Evolutionary conservation across 2,888 invertebrate species (phyloP), one percentile per base, ranked within the genome.

Genomic region (Euplexia lucipara): DNA sequence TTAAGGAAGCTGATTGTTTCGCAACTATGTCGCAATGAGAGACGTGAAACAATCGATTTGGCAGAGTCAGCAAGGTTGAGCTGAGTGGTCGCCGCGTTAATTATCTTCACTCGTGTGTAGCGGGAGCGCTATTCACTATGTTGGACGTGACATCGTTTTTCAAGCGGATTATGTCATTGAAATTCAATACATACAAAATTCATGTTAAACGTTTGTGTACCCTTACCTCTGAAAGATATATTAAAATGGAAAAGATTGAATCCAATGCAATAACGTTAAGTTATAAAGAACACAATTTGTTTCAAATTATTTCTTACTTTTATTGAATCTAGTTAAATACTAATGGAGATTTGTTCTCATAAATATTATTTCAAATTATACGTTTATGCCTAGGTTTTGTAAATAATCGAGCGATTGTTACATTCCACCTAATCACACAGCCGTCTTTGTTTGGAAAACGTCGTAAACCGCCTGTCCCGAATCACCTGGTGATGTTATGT

Each of bases 401-500:
- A 62, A 68, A 74, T 48, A 64, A 39, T 34, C 41, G 39, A 54
- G 14, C 47, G 53, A 65, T 70, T 65, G 60, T 63, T 57, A 32
- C 52, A 59, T 62, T 49, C 48, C 49, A 41, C 62, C 65, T 58
- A 70, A 68, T 76, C 56, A 66, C 48, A 56, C 47, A 51, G 52
- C 14, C 48, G 39, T 60, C 63, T 54, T 72, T 72, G 80, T 77
- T 78, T 66, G 47, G 51, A 58, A 72, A 79, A 70, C 70, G 54
- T 79, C 78, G 67, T 77, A 78, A 77, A 78, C 70, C 70, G 56
- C 64, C 75, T 73, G 80, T 81, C 81, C 82, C 83, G 80, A 84
- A 87, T 86, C 81, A 84, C 81, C 78, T 80, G 83, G 70, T 83
- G 74, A 79, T 78, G 85, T 87, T 88, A 81, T 84, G 85, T 87